phyloP scores from a whole-genome alignment of 2,888 invertebrate species.

The Bombylius discolor region DNA sequence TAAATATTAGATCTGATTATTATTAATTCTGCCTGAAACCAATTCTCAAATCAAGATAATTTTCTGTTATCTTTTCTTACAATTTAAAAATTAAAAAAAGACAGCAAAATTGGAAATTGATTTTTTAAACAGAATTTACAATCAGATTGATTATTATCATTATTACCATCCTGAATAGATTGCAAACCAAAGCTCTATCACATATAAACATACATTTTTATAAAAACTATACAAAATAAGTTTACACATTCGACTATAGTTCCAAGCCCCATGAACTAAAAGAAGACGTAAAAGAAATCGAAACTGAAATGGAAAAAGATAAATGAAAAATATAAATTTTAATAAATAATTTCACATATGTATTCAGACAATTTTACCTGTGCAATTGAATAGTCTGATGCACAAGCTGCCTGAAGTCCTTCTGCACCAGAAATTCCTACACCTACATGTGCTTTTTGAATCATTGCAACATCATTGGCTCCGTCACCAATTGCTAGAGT shows the following conservation, averaged over 20 bases:
- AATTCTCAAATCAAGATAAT: too few species aligned
- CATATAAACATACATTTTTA: slow-evolving; percentile 98
- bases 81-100: too few species aligned
- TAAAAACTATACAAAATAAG: slow-evolving; percentile 98
- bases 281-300: slow-evolving; percentile 80
- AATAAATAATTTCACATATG: slow-evolving; percentile 4
- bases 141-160: not conserved
- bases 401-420: slow-evolving; percentile 97
- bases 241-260: slow-evolving; percentile 94
- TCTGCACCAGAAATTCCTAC: slow-evolving; percentile 96
- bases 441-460: slow-evolving; percentile 88
- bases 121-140: not conserved
- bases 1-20: not conserved
- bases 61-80: too few species aligned
- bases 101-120: not conserved
- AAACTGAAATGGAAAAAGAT: slow-evolving; percentile 48
- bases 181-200: slow-evolving; percentile 98
- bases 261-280: slow-evolving; percentile 98
- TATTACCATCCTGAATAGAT: slow-evolving; percentile 85
- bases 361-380: slow-evolving; percentile 39
- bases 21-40: not conserved
- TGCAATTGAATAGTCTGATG: slow-evolving; percentile 97
- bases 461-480: slow-evolving; percentile 97
- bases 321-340: slow-evolving; percentile 12
- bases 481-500: slow-evolving; percentile 94